Evolutionary conservation across 2,888 invertebrate species (phyloP).

Genomic region (Cryptocheilus praepositus): DNA sequence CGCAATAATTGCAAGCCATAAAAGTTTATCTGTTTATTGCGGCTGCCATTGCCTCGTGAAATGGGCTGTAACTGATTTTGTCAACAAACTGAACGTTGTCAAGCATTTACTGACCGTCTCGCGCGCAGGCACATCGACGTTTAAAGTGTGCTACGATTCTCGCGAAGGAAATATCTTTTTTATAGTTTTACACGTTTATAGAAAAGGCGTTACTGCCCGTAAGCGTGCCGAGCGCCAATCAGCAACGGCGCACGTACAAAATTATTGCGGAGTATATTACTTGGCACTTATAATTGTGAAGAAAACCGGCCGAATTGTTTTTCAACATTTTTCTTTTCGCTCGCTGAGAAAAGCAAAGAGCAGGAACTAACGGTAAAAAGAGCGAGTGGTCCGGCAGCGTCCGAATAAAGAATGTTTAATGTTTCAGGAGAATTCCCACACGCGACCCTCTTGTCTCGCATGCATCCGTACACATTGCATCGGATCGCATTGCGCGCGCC

Average conservation of each 20-base stretch:
- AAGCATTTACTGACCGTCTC: constrained; percentile 21
- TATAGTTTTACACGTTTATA: constrained; percentile 54
- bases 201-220: constrained; percentile 30
- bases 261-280: no score
- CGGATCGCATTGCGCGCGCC: constrained; percentile 66
- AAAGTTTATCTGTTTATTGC: constrained; percentile 71
- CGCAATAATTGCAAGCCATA: constrained; percentile 65
- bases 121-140: constrained; percentile 13
- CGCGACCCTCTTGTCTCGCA: constrained; percentile 35
- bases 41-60: constrained; percentile 59
- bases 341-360: no score
- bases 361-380: constrained; percentile 1
- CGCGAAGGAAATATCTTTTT: constrained; percentile 35
- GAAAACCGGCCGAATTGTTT: no score
- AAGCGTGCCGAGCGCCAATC: constrained; percentile 48
- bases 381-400: not conserved
- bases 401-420: constrained; percentile 46
- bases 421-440: constrained; percentile 57
- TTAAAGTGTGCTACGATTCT: constrained; percentile 20
- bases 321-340: no score
- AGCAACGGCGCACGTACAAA: not conserved
- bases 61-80: constrained; percentile 68
- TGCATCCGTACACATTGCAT: constrained; percentile 50
- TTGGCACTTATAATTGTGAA: no score
- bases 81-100: constrained; percentile 54